phyloP scores from a whole-genome alignment of 2,888 invertebrate species.

The Pherbina coryleti region DNA sequence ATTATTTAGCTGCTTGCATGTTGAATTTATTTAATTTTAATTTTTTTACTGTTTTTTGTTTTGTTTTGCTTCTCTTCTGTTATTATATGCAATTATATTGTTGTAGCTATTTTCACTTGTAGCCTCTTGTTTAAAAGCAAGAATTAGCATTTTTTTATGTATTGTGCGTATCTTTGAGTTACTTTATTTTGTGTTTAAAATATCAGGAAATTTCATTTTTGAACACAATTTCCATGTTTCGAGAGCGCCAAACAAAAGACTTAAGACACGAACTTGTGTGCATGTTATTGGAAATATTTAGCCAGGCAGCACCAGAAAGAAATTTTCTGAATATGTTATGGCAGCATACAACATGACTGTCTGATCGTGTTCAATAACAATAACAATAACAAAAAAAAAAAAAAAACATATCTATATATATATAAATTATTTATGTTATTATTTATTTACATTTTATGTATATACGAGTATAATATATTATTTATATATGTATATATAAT shows the following conservation, averaged over 20 bases:
- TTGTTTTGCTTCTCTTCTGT: background rate
- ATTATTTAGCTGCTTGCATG: slow-evolving; percentile 25
- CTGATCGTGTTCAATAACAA: background rate
- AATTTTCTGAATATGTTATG: too few relatives aligned
- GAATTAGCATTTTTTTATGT: slow-evolving; percentile 10
- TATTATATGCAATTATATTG: background rate
- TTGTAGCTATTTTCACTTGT: slow-evolving; percentile 11
- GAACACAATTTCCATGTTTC: background rate
- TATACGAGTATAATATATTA: too few relatives aligned
- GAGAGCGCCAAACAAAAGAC: slow-evolving; percentile 8
- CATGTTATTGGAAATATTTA: background rate
- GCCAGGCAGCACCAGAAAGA: too few relatives aligned
- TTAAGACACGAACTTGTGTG: slow-evolving; percentile 12
- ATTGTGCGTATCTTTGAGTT: background rate
- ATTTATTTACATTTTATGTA: too few relatives aligned
- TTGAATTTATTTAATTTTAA: background rate
- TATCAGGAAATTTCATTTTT: slow-evolving; percentile 4
- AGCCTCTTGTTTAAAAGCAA: background rate
- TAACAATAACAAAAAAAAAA: too few relatives aligned
- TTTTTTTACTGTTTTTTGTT: background rate
- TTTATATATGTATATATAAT: too few relatives aligned
- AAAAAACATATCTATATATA: too few relatives aligned
- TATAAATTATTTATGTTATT: too few relatives aligned
- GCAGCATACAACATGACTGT: background rate
- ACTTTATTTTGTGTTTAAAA: background rate